A percentile compares a stretch with the other conserved stretches of the same genome.
Evolutionary conservation across 2,797 vertebrate species (phyloP).

Genomic region (Nasua narica): DNA sequence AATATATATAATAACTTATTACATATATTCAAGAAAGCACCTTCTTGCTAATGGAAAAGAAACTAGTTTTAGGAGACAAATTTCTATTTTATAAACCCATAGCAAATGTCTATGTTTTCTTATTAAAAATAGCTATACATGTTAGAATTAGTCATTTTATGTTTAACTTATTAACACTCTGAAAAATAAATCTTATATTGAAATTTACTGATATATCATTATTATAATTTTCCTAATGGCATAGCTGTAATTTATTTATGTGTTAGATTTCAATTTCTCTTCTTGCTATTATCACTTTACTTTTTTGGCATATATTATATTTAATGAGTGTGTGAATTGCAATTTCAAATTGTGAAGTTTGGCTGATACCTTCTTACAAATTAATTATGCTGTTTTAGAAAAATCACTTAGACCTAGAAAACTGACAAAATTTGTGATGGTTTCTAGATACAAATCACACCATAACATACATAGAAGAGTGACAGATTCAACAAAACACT

Average conservation of each 20-base stretch:
- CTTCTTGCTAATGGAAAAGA: neutral
- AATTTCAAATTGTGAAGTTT: slow-evolving; percentile 72
- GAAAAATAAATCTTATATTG: slow-evolving; percentile 67
- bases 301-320: slow-evolving; percentile 77
- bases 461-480: neutral
- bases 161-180: slow-evolving; percentile 56
- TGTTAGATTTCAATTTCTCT: slow-evolving; percentile 77
- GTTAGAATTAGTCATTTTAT: slow-evolving; percentile 55
- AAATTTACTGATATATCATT: slow-evolving; percentile 75
- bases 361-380: slow-evolving; percentile 70
- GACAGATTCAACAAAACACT: neutral
- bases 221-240: slow-evolving; percentile 61
- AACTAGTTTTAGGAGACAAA: neutral
- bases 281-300: slow-evolving; percentile 72
- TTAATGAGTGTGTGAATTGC: slow-evolving; percentile 73
- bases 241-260: slow-evolving; percentile 70
- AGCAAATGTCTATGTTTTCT: neutral
- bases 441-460: slow-evolving; percentile 64
- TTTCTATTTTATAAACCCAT: neutral
- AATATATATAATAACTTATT: neutral
- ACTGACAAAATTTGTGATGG: slow-evolving; percentile 69
- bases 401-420: slow-evolving; percentile 75
- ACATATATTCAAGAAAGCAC: neutral
- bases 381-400: slow-evolving; percentile 74
- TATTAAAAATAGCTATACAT: neutral